Conservation (phyloP, 1,140 invertebrate genomes). For the Periplaneta americana region DNA sequence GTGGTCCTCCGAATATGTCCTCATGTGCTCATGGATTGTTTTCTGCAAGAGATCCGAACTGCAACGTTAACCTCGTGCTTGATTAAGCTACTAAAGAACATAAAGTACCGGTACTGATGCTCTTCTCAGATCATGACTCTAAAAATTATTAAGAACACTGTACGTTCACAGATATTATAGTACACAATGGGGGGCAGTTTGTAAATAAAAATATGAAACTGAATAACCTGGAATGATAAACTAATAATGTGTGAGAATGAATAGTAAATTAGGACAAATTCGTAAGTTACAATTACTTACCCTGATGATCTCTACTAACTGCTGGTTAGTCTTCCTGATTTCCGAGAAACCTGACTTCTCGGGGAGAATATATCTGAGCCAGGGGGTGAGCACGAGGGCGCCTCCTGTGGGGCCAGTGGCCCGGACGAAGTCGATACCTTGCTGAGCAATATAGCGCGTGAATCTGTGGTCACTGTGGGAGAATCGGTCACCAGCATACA, state of each 20-base stretch:
- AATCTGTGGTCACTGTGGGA: neutral
- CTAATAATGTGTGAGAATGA: too few relatives aligned
- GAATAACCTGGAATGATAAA: too few relatives aligned
- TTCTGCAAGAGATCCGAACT: constrained; percentile 26
- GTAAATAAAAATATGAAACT: too few relatives aligned
- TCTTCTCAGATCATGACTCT: too few relatives aligned
- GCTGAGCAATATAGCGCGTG: neutral
- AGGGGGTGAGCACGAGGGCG: neutral
- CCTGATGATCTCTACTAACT: neutral
- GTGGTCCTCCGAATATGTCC: constrained; percentile 27
- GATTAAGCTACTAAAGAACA: too few relatives aligned
- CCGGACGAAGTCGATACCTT: neutral
- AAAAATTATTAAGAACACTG: too few relatives aligned
- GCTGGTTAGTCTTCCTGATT: neutral
- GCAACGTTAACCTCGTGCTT: too few relatives aligned
- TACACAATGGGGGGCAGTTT: too few relatives aligned
- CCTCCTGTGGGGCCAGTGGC: neutral
- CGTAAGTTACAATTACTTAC: too few relatives aligned
- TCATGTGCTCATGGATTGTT: constrained; percentile 34
- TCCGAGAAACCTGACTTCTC: neutral
- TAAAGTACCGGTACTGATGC: too few relatives aligned
- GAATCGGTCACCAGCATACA: neutral
- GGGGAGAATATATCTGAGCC: neutral
- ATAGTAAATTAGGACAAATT: too few relatives aligned
- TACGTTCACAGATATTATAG: too few relatives aligned